Evolutionary conservation across 2,113 vertebrate genomes (phyloP).

Genomic region (Gobiocypris rarus): DNA sequence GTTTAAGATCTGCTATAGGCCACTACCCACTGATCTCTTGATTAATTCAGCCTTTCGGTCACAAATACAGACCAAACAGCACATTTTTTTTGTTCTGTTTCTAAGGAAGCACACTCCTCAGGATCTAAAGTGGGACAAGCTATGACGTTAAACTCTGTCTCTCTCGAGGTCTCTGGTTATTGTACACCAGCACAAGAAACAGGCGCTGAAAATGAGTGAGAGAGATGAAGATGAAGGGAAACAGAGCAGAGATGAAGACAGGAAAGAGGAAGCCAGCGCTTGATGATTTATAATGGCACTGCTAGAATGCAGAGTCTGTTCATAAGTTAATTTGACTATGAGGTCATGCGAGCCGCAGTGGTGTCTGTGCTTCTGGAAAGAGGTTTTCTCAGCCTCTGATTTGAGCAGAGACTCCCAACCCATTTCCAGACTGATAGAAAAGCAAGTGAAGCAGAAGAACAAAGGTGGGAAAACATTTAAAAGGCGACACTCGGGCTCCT

Average conservation of each 20-base stretch:
- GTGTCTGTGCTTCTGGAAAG: slow-evolving; percentile 1
- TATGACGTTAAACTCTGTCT: slow-evolving; percentile 38
- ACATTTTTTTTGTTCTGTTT: slow-evolving; percentile 30
- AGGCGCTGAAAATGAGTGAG: slow-evolving; percentile 13
- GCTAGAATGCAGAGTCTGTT: slow-evolving; percentile 30
- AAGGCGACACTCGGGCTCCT: not conserved
- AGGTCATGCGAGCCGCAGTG: slow-evolving; percentile 31
- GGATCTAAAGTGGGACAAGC: slow-evolving; percentile 54
- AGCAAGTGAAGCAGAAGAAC: slow-evolving; percentile 9
- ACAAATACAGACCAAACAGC: not conserved
- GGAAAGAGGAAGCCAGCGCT: slow-evolving; percentile 5
- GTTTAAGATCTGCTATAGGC: not conserved
- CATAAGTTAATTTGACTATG: slow-evolving; percentile 42
- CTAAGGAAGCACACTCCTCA: slow-evolving; percentile 13
- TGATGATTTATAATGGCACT: slow-evolving; percentile 37
- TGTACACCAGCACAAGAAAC: slow-evolving; percentile 20
- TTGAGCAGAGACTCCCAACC: slow-evolving; percentile 6
- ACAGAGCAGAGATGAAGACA: slow-evolving; percentile 9
- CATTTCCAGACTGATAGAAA: slow-evolving; percentile 15
- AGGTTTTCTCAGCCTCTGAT: slow-evolving; percentile 2
- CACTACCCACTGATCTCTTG: not conserved
- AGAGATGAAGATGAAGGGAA: slow-evolving; percentile 1
- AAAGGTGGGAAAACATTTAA: slow-evolving; percentile 12
- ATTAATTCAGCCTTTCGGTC: not conserved
- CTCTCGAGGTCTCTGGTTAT: slow-evolving; percentile 46